Conservation (phyloP, 2,113 vertebrate species). For the Carassius carassius region DNA sequence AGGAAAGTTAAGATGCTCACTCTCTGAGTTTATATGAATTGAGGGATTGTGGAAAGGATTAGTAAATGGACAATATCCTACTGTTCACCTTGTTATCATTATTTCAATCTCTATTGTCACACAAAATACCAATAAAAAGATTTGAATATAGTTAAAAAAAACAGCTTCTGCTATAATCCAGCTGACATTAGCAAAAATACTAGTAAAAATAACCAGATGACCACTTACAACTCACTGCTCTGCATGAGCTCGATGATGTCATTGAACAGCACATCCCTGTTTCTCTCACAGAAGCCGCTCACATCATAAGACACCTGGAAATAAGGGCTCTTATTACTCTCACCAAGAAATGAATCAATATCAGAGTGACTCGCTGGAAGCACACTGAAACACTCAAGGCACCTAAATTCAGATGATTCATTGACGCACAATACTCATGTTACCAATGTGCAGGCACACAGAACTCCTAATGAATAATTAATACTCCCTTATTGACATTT, state of each 20-base stretch:
- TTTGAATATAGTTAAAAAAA: too few species aligned
- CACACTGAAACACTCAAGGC: not conserved
- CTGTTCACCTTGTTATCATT: too few species aligned
- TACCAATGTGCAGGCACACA: not conserved
- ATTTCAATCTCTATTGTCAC: too few species aligned
- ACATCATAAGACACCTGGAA: conserved; percentile 81
- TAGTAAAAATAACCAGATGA: conserved; percentile 13
- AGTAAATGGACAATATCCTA: too few species aligned
- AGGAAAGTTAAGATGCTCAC: too few species aligned
- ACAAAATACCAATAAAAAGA: too few species aligned
- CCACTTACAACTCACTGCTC: conserved; percentile 82
- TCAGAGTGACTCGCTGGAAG: conserved; percentile 15
- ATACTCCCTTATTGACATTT: not conserved
- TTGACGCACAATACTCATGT: not conserved
- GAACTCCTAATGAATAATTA: not conserved
- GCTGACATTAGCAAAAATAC: not conserved
- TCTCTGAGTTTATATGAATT: too few species aligned
- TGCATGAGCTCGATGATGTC: conserved; percentile 87
- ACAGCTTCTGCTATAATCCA: not conserved
- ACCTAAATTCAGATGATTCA: conserved; percentile 9
- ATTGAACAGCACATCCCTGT: conserved; percentile 81
- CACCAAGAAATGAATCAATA: conserved; percentile 6
- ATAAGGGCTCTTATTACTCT: conserved; percentile 4
- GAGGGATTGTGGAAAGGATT: too few species aligned
- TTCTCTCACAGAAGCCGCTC: conserved; percentile 82